phyloP scores from a whole-genome alignment of 2,888 invertebrate genomes.

The Prosopocoilus inquinatus region DNA sequence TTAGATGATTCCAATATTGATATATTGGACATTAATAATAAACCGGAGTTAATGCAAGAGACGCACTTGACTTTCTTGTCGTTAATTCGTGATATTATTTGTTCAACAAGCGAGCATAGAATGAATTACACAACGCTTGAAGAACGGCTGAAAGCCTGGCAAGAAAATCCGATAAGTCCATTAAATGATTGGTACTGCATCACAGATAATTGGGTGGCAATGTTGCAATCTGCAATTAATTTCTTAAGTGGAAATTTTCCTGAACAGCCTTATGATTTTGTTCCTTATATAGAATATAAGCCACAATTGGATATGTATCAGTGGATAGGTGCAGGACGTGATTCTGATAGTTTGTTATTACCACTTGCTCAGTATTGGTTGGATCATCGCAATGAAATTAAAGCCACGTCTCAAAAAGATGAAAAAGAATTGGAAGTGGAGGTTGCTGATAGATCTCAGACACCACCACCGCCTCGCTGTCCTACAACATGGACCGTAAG shows the following conservation, averaged over 20 bases:
- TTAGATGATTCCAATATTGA: conserved; percentile 62
- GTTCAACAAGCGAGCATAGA: conserved; percentile 79
- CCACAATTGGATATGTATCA: conserved; percentile 70
- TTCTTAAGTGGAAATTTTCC: conserved; percentile 81
- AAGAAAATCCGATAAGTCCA: conserved; percentile 77
- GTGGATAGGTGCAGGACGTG: conserved; percentile 94
- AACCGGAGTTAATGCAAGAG: conserved; percentile 69
- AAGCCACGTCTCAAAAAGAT: conserved; percentile 21
- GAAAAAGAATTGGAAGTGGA: conserved; percentile 40
- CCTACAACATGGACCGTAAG: conserved; percentile 83
- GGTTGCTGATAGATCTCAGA: conserved; percentile 47
- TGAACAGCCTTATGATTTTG: conserved; percentile 82
- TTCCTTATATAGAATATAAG: conserved; percentile 85
- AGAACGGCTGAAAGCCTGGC: conserved; percentile 67
- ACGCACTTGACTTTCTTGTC: conserved; percentile 86
- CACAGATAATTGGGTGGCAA: conserved; percentile 70
- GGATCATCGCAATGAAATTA: conserved; percentile 56
- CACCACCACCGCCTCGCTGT: conserved; percentile 61
- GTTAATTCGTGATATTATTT: conserved; percentile 82
- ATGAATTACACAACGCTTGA: conserved; percentile 76
- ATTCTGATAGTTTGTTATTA: conserved; percentile 75
- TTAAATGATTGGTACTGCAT: conserved; percentile 77
- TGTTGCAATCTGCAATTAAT: conserved; percentile 75
- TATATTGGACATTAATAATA: conserved; percentile 55
- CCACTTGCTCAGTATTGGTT: conserved; percentile 80